Percentiles rank a stretch among this genome's conserved stretches.
phyloP scores from a whole-genome alignment of 2,888 invertebrate species.

The Chrysomela aeneicollis region DNA sequence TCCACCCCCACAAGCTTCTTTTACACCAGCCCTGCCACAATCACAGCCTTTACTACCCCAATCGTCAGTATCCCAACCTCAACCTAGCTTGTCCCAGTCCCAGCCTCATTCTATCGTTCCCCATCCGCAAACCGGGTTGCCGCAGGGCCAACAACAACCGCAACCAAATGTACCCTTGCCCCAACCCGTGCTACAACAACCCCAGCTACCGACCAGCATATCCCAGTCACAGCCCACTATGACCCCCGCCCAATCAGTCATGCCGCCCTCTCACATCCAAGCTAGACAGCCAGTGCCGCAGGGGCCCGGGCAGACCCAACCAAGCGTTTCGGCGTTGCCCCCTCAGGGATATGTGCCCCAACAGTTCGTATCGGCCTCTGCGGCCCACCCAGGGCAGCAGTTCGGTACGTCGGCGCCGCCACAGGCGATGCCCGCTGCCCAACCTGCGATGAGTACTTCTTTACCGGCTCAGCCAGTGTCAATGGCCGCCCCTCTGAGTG shows the following conservation, averaged over 20 bases:
- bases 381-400: constrained; percentile 31
- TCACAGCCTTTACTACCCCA: constrained; percentile 19
- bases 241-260: neutral
- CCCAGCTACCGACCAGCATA: constrained; percentile 12
- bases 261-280: constrained; percentile 1
- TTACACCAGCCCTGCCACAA: constrained; percentile 29
- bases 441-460: constrained; percentile 30
- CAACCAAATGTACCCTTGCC: constrained; percentile 9
- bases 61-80: constrained; percentile 9
- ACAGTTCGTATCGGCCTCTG: constrained; percentile 32
- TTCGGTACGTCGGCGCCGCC: constrained; percentile 33
- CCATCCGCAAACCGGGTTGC: constrained; percentile 14
- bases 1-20: constrained; percentile 17
- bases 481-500: constrained; percentile 23
- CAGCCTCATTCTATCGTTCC: constrained; percentile 32
- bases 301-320: constrained; percentile 23
- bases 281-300: constrained; percentile 24
- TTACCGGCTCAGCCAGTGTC: constrained; percentile 28
- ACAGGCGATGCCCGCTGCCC: constrained; percentile 22
- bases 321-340: constrained; percentile 22
- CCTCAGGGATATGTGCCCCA: constrained; percentile 37
- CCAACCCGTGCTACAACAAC: constrained; percentile 10
- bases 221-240: constrained; percentile 7
- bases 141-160: constrained; percentile 19
- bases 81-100: neutral